Conservation (phyloP, 2,888 invertebrate genomes). For the Stenchaetothrips biformis region DNA sequence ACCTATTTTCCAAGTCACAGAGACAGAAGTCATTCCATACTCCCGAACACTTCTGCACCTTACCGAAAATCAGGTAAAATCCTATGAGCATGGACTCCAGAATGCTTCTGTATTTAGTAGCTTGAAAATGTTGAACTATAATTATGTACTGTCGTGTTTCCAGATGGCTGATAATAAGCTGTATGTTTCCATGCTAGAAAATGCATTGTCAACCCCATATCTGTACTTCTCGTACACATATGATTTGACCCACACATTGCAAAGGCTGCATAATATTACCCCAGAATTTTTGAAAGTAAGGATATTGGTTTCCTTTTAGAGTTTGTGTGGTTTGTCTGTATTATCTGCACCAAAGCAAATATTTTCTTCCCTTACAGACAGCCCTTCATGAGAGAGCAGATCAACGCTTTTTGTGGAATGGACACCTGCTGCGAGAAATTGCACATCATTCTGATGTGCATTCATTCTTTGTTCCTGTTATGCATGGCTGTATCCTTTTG, state of each 20-base stretch:
- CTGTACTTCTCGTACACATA: constrained; percentile 93
- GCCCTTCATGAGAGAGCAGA: constrained; percentile 77
- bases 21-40: constrained; percentile 81
- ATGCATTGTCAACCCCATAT: constrained; percentile 74
- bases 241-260: constrained; percentile 88
- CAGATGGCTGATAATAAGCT: constrained; percentile 74
- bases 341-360: not conserved
- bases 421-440: constrained; percentile 69
- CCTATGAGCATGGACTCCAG: not conserved
- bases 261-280: constrained; percentile 76
- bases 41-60: constrained; percentile 78
- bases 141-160: constrained; percentile 33
- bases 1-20: constrained; percentile 71
- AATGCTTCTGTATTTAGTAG: not conserved
- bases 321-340: not conserved
- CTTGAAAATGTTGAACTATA: constrained; percentile 3
- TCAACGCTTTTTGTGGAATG: constrained; percentile 90
- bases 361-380: constrained; percentile 51
- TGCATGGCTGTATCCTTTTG: constrained; percentile 83
- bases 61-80: constrained; percentile 65
- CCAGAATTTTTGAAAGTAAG: constrained; percentile 71
- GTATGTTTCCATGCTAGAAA: constrained; percentile 80
- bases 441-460: constrained; percentile 65
- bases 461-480: constrained; percentile 78
- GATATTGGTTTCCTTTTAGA: not conserved